A percentile compares a stretch with the other conserved stretches of the same genome.
phyloP scores from a whole-genome alignment of 2,888 invertebrate genomes.

The Dichetophora obliterata region DNA sequence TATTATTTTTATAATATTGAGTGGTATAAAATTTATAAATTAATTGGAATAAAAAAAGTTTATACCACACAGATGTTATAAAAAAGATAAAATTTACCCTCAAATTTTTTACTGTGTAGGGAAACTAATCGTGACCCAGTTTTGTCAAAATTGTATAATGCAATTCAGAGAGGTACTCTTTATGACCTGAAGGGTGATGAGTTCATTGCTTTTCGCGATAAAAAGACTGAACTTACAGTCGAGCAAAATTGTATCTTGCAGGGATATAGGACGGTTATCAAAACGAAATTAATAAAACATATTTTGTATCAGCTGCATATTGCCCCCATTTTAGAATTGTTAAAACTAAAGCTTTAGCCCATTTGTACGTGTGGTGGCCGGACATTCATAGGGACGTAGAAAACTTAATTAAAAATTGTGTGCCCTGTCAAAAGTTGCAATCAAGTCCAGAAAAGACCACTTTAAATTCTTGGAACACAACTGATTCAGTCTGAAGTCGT shows the following conservation, averaged over 20 bases:
- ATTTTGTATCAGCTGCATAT: slow-evolving; percentile 36
- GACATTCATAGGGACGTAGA: slow-evolving; percentile 44
- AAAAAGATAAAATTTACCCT: too few relatives aligned
- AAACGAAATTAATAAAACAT: slow-evolving; percentile 19
- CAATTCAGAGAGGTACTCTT: slow-evolving; percentile 37
- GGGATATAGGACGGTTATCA: slow-evolving; percentile 32
- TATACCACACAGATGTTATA: too few relatives aligned
- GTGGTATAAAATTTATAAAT: too few relatives aligned
- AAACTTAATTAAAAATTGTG: slow-evolving; percentile 40
- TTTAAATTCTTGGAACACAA: slow-evolving; percentile 45
- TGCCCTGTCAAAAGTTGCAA: slow-evolving; percentile 44
- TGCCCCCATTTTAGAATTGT: slow-evolving; percentile 41
- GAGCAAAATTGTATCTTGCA: slow-evolving; percentile 41
- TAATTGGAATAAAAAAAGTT: too few relatives aligned
- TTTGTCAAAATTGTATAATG: slow-evolving; percentile 36
- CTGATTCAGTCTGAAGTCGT: slow-evolving; percentile 40
- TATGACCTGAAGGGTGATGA: slow-evolving; percentile 19
- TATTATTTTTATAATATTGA: too few relatives aligned
- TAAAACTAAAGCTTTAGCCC: slow-evolving; percentile 44
- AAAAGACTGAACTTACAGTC: slow-evolving; percentile 35
- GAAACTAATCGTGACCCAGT: slow-evolving; percentile 32
- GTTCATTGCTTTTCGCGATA: slow-evolving; percentile 32
- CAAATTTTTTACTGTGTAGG: too few relatives aligned
- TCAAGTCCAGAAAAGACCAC: slow-evolving; percentile 44
- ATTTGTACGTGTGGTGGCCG: slow-evolving; percentile 48